phyloP scores from a whole-genome alignment of 2,797 vertebrate species.

The Danio kyathit region DNA sequence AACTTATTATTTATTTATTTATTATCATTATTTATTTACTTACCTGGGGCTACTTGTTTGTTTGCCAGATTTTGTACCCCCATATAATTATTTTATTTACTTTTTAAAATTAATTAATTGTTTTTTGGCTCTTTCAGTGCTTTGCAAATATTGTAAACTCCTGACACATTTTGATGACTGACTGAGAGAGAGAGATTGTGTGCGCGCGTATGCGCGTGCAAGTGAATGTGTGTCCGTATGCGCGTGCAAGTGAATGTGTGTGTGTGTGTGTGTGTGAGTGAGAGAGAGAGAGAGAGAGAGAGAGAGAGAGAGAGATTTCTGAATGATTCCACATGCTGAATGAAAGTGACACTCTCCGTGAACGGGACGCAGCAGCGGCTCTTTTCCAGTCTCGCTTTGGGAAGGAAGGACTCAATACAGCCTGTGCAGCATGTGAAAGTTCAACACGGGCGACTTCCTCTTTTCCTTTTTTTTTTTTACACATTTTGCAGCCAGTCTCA shows the following conservation, averaged over 20 bases:
- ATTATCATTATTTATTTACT: too few relatives aligned
- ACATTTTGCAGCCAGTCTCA: background rate
- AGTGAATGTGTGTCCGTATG: background rate
- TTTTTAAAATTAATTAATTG: too few relatives aligned
- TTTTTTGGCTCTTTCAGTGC: background rate
- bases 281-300: conserved; percentile 33
- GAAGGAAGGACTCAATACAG: conserved; percentile 66
- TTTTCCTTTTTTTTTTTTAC: conserved; percentile 55
- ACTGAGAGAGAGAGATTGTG: background rate
- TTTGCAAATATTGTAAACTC: background rate
- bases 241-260: background rate
- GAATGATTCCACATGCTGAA: conserved; percentile 57
- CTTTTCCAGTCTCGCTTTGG: conserved; percentile 62
- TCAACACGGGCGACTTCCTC: conserved; percentile 59
- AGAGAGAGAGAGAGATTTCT: conserved; percentile 46
- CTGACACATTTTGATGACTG: background rate
- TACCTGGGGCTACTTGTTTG: too few relatives aligned
- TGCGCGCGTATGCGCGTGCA: too few relatives aligned
- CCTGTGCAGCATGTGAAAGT: conserved; percentile 77
- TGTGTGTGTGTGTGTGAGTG: background rate
- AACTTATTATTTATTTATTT: too few relatives aligned
- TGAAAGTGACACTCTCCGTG: conserved; percentile 40
- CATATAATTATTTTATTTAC: too few relatives aligned
- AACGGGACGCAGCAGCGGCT: conserved; percentile 13
- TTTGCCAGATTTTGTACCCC: too few relatives aligned